Conservation (phyloP, 2,888 invertebrate genomes). For the Tachina grossa region DNA sequence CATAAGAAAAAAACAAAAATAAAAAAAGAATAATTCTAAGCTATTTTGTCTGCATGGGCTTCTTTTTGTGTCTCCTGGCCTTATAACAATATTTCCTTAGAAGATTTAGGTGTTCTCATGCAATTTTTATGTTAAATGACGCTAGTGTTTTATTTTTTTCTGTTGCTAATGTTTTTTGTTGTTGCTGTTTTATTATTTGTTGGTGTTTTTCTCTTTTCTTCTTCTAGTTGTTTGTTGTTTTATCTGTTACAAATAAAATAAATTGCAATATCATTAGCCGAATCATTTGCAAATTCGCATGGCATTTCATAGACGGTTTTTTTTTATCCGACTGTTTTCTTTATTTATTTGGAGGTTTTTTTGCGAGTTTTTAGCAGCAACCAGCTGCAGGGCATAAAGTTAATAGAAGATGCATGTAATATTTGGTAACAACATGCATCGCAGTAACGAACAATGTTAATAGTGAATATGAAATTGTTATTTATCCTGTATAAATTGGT, state of each 20-base stretch:
- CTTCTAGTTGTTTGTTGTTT: conserved; percentile 26
- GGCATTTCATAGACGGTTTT: conserved; percentile 23
- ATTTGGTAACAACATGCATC: conserved; percentile 39
- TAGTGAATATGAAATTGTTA: conserved; percentile 40
- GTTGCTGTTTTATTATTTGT: conserved; percentile 3
- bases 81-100: conserved; percentile 5
- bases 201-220: conserved; percentile 34
- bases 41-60: conserved; percentile 57
- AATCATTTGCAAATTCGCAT: conserved; percentile 70
- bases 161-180: conserved; percentile 28
- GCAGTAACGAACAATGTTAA: conserved; percentile 17
- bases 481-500: conserved; percentile 36
- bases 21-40: not conserved
- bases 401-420: conserved; percentile 47
- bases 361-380: not conserved
- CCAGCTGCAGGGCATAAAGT: conserved; percentile 66
- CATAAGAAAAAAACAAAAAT: not conserved
- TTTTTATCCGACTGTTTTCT: not conserved
- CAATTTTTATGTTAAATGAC: conserved; percentile 65
- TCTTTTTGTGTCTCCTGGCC: conserved; percentile 51
- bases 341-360: conserved; percentile 1
- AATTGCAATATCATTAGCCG: conserved; percentile 70
- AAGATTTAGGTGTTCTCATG: conserved; percentile 50
- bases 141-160: conserved; percentile 44
- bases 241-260: conserved; percentile 69